phyloP scores from a whole-genome alignment of 1,140 invertebrate species.

The Stegodyphus mimosarum region DNA sequence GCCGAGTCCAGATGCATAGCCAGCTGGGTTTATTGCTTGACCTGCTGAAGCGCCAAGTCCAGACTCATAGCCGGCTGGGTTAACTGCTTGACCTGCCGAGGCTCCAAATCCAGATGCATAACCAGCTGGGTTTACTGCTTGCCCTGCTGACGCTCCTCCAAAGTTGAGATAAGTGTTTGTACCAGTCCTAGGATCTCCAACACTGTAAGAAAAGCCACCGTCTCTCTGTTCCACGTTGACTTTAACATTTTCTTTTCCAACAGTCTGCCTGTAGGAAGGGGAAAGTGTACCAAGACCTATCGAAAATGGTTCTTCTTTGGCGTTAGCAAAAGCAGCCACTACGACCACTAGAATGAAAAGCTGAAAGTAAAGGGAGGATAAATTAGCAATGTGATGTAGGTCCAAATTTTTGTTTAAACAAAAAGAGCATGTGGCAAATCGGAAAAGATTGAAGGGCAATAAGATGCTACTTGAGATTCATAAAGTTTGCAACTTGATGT shows the following conservation, averaged over 20 bases:
- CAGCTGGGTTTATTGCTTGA: conserved; percentile 64
- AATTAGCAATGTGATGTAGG: too few species aligned
- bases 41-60: neutral
- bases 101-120: conserved; percentile 62
- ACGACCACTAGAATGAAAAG: conserved; percentile 4
- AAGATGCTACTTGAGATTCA: too few species aligned
- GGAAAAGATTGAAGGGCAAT: neutral
- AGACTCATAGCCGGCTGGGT: neutral
- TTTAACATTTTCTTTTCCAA: conserved; percentile 58
- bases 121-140: conserved; percentile 64
- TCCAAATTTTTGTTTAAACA: too few species aligned
- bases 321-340: conserved; percentile 3
- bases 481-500: too few species aligned
- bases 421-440: neutral
- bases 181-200: conserved; percentile 53
- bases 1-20: conserved; percentile 60
- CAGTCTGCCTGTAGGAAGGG: conserved; percentile 59
- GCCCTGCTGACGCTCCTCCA: conserved; percentile 9
- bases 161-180: conserved; percentile 39
- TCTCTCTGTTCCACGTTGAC: conserved; percentile 57
- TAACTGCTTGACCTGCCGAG: neutral
- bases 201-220: conserved; percentile 49
- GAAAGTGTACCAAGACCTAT: conserved; percentile 61
- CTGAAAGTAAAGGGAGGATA: neutral
- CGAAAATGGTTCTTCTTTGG: conserved; percentile 56